Base-by-base conservation (phyloP, 2,797 vertebrate genomes). In the Onychomys arenicola region DNA sequence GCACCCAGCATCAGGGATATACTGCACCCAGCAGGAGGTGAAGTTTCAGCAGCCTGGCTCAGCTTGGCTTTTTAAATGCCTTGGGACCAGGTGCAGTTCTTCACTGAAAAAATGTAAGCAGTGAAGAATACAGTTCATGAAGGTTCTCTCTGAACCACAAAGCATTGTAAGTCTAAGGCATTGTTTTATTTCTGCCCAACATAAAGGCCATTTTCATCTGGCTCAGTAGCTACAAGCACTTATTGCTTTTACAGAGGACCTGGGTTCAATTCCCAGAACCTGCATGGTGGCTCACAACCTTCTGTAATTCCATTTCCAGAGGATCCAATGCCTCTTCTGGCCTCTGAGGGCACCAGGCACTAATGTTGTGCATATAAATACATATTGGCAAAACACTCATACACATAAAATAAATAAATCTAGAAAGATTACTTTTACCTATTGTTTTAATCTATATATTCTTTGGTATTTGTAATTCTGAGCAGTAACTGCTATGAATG, bases 391-490 rank as follows among this genome's bases (percentile, higher is more conserved):
- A 84, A 84, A 46, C 61, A 85, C 5, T 49, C 17, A 12, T n/a
- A 85, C 21, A 85, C 61, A 67, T 34, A 84, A 84, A 65, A 43
- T 65, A 12, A 34, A 32, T 43, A 85, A n/a, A 49, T 85, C 32
- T 49, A 57, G 7, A 37, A 23, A n/a, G 65, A 55, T 29, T 57
- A 73, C 29, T 90, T 96, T 90, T 90, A 49, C 40, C 73, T 88
- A 73, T 86, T 73, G 86, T 81, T 93, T 91, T 89, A 73, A 89
- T 43, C 13, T 83, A 67, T 83, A 81, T 40, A 81, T 67, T 83
- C 88, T 43, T 84, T 90, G 81, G 23, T 63, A 76, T 46, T 93
- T 90, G 32, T 76, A 94, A 92, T 82, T 91, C 84, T 93, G n/a
- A 93, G 63, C 91, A 90, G 80, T 80, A 95, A 69, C 23, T 27